These are phyloP conservation scores for Cyprinodon brontotheroides DNA, from an alignment of 2,113 vertebrate genomes.

Conservation along the genomic window DNA sequence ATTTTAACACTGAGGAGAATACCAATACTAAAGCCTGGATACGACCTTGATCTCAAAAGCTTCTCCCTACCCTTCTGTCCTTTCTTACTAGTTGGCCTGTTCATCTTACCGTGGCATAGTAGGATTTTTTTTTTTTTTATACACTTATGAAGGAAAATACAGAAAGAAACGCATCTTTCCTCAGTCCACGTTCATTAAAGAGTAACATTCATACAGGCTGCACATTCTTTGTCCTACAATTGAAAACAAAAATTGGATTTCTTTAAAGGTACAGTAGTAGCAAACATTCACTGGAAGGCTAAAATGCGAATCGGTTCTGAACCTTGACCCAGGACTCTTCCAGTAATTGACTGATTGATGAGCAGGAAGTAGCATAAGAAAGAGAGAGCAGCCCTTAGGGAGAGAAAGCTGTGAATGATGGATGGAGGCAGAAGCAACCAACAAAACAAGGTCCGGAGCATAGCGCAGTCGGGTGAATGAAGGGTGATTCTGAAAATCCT, in stretches of 20 bases:
- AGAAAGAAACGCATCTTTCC: slow-evolving; percentile 38
- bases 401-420: slow-evolving; percentile 40
- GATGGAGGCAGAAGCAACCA: slow-evolving; percentile 34
- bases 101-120: slow-evolving; percentile 26
- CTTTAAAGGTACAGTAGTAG: slow-evolving; percentile 16
- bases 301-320: slow-evolving; percentile 26
- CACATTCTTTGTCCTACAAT: slow-evolving; percentile 17
- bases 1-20: slow-evolving; percentile 77
- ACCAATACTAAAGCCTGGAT: slow-evolving; percentile 78
- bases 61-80: slow-evolving; percentile 27
- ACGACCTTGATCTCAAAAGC: slow-evolving; percentile 77
- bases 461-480: slow-evolving; percentile 19
- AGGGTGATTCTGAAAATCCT: slow-evolving; percentile 11
- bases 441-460: slow-evolving; percentile 25
- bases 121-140: slow-evolving; percentile 12
- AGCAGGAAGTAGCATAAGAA: slow-evolving; percentile 61
- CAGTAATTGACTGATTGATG: slow-evolving; percentile 71
- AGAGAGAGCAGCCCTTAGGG: slow-evolving; percentile 33
- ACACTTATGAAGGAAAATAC: slow-evolving; percentile 40
- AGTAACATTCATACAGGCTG: slow-evolving; percentile 12
- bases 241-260: slow-evolving; percentile 16
- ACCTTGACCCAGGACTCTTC: slow-evolving; percentile 57
- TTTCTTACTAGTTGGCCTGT: slow-evolving; percentile 27
- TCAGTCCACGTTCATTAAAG: slow-evolving; percentile 19
- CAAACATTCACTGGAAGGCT: slow-evolving; percentile 10